These are phyloP conservation scores for Eupithecia exiguata DNA, from an alignment of 2,888 invertebrate genomes.

Conservation along the genomic window DNA sequence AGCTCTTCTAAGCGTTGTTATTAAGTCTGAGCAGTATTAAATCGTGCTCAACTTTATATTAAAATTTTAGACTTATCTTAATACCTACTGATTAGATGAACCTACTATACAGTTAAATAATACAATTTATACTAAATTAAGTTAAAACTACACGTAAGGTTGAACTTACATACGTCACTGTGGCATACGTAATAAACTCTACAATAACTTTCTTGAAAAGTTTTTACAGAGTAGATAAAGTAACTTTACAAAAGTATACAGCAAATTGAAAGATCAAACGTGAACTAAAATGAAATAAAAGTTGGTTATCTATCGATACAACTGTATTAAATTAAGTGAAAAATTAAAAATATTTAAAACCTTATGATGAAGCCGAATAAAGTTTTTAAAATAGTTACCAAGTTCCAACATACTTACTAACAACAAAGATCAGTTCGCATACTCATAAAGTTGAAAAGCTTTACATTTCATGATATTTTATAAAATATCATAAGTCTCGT, in stretches of 20 bases:
- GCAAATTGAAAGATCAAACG: not conserved
- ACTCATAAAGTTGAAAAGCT: conserved; percentile 61
- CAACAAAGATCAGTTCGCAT: conserved; percentile 48
- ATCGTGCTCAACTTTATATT: conserved; percentile 25
- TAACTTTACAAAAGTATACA: not conserved
- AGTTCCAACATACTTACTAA: conserved; percentile 52
- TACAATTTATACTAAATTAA: not conserved
- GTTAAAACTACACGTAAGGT: not conserved
- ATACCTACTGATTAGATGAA: not conserved
- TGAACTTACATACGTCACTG: not conserved
- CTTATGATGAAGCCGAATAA: not conserved
- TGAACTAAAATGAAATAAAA: not conserved
- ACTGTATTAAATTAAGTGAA: not conserved
- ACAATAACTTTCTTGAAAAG: not conserved
- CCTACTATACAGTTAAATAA: not conserved
- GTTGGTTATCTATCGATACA: not conserved
- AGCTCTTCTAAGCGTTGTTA: conserved; percentile 34
- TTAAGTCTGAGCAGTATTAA: conserved; percentile 32
- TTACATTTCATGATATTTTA: conserved; percentile 69
- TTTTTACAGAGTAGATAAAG: not conserved
- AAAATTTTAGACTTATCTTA: conserved; percentile 19
- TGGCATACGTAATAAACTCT: not conserved
- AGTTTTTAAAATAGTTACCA: not conserved
- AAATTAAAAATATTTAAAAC: not conserved
- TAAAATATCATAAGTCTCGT: conserved; percentile 66